phyloP scores from a whole-genome alignment of 2,797 vertebrate genomes.

The Zonotrichia albicollis region DNA sequence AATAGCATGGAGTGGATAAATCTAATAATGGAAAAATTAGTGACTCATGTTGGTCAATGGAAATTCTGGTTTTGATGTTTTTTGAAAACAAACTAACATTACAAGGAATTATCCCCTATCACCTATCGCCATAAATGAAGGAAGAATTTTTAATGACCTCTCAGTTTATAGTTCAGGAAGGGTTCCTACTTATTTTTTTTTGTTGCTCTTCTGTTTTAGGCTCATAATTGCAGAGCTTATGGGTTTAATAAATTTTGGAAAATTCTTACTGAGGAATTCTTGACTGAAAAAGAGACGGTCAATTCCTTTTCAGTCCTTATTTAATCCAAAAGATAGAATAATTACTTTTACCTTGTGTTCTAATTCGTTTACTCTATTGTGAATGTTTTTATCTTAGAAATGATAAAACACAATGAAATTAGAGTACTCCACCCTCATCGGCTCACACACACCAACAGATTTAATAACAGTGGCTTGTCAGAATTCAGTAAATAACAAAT shows the following conservation, averaged over 20 bases:
- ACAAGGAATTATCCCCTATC: background rate
- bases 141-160: background rate
- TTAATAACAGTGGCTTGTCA: slow-evolving; percentile 2
- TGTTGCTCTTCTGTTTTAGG: background rate
- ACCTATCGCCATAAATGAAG: background rate
- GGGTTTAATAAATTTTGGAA: background rate
- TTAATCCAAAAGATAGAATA: background rate
- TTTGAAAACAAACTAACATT: background rate
- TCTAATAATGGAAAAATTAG: background rate
- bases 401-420: background rate
- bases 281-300: background rate
- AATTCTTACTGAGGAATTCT: background rate
- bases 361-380: background rate
- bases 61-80: background rate
- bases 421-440: background rate
- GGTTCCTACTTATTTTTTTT: background rate
- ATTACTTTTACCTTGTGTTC: background rate
- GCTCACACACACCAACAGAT: background rate
- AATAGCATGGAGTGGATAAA: background rate
- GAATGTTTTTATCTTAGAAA: background rate
- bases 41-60: background rate
- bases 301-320: background rate
- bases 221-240: background rate
- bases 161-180: background rate
- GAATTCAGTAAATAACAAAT: slow-evolving; percentile 17